Base-by-base conservation (phyloP, 2,888 invertebrate genomes). In the Chaetogeoica ovagalla region DNA sequence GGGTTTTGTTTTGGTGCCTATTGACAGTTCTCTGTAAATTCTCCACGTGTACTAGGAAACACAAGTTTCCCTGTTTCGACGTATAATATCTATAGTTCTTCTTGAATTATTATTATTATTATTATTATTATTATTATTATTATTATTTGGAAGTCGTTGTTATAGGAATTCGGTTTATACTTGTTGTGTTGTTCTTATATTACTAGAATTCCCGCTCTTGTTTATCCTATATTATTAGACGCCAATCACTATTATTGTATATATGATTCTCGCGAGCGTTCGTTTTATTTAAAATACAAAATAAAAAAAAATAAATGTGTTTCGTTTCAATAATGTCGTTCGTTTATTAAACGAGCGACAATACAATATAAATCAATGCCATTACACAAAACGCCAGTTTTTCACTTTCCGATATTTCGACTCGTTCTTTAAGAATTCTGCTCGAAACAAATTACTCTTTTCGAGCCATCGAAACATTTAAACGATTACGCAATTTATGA, bases 91-190 rank as follows among this genome's bases (percentile, higher is more conserved):
- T 66, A 8, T 71, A 66, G 75, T 66, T 19, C 39, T 39, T 75
- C 23, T 23, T 75, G 66, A 75, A 75, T 75, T 75, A 75, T 75
- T 66, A 75, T 75, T 75, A 75, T 75, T 66, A 48, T 23, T 66
- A 19, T 23, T 19, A 21, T n/a, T n/a, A n/a, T n/a, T n/a, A 75
- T 75, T 75, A 75, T 75, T 66, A 75, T 75, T 75, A 75, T 75
- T 66, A 48, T 23, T 66, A 19, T 23, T 19, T 17, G 23, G 4
- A 69, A 52, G 23, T 23, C 17, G 68, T 69, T 69, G 19, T 55
- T 37, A 30, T 68, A 37, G 7, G 52, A 11, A 55, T 30, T 60
- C 37, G 19, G 69, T 48, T 13, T 13, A 13, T 30, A 52, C 55
- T 19, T 6, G 30, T 37, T n/a, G 21, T 5, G 4, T 5, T 55